Evolutionary conservation across 2,113 vertebrate species (phyloP), one percentile per base, ranked within the genome.

Genomic region (Solea senegalensis): DNA sequence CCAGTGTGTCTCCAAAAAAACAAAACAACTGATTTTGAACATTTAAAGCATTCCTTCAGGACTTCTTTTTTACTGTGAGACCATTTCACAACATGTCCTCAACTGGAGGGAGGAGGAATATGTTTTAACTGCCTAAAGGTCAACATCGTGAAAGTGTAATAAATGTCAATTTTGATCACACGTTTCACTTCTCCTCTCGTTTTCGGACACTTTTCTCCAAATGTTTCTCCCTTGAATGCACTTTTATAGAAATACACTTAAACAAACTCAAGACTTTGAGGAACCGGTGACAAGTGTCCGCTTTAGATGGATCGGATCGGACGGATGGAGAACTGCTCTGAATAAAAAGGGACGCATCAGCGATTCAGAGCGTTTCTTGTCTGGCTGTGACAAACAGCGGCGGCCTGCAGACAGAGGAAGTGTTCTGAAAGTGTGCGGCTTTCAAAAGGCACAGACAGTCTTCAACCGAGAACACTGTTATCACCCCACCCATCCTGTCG

Each of bases 401-500:
- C 41, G 39, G 21, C 70, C 45, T 72, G 62, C 83, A 89, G 82
- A 88, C 85, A 84, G 76, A 83, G 88, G 88, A 91, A 87, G 78
- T 80, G 60, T 8, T 76, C 63, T 52, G 56, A 71, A 82, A 76
- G 73, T 27, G 54, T 11, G 48, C 69, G 48, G 44, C 44, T 70
- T 86, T 84, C 72, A 76, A 67, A 72, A 81, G 65, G 15, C 67
- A 60, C 60, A 84, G 81, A 82, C 83, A 46, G 63, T 26, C 68
- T 72, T 68, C 50, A 72, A 65, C 62, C 26, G 76, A 88, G 83
- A 83, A 80, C 63, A 40, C 76, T 84, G 88, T 83, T 88, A 59
- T 66, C 75, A 80, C 85, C 62, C 83, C 88, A 83, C 88, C 89
- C 90, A 87, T 89, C 80, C 85, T 84, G 83, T 82, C 76, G 74